phyloP scores from a whole-genome alignment of 2,113 vertebrate genomes.

The Nannospalax galili region DNA sequence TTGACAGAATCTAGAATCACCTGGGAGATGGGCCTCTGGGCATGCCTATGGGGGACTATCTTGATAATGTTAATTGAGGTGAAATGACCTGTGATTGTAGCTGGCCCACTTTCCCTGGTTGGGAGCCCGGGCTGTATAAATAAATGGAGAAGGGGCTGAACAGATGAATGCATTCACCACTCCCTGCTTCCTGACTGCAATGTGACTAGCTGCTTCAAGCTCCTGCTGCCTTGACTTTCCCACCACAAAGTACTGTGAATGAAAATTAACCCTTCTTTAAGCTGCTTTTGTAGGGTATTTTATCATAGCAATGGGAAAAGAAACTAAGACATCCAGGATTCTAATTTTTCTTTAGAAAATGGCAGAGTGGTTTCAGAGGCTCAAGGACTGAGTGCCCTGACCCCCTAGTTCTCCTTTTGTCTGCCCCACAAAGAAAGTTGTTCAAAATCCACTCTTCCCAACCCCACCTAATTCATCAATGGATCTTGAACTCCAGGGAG shows the following conservation, averaged over 20 bases:
- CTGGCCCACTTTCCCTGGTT: background rate
- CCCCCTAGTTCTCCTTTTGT: background rate
- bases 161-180: background rate
- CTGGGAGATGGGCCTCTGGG: background rate
- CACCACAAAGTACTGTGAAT: background rate
- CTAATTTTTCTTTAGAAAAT: background rate
- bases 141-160: background rate
- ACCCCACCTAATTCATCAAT: background rate
- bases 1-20: background rate
- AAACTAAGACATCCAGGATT: too few relatives aligned
- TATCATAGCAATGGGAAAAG: background rate
- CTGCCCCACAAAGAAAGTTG: background rate
- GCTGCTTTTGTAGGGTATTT: background rate
- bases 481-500: background rate
- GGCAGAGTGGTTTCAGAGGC: background rate
- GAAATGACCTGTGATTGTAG: background rate
- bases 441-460: background rate
- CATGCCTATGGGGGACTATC: too few relatives aligned
- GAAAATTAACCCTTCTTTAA: background rate
- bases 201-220: background rate
- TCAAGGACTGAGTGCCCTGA: background rate
- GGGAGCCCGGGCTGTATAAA: background rate
- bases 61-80: background rate
- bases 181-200: background rate
- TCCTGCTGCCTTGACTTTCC: background rate